These are phyloP conservation scores for Athrips mouffetella DNA, from an alignment of 2,888 invertebrate genomes.

Conservation along the genomic window DNA sequence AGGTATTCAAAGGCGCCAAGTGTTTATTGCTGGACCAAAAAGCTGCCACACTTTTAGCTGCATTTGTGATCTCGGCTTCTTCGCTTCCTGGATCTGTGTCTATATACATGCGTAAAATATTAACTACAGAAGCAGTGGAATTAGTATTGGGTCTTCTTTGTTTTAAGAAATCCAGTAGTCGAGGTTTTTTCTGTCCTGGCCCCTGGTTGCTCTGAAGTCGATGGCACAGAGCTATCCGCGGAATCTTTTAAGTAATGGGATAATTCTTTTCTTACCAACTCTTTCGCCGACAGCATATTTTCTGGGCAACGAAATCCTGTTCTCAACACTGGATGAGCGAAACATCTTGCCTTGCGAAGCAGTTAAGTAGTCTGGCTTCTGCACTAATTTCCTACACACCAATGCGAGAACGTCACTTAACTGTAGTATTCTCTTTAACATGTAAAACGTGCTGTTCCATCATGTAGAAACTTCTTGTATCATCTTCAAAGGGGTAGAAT, in stretches of 20 bases:
- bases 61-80: not conserved
- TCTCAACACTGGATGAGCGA: constrained; percentile 18
- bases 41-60: too few relatives aligned
- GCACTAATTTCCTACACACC: constrained; percentile 20
- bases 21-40: too few relatives aligned
- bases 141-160: too few relatives aligned
- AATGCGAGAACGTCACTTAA: constrained; percentile 19
- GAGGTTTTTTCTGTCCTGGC: constrained; percentile 16
- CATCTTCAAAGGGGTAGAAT: constrained; percentile 5
- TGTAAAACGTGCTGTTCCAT: too few relatives aligned
- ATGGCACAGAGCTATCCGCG: not conserved
- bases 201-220: not conserved
- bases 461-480: constrained; percentile 17
- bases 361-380: constrained; percentile 14
- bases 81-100: constrained; percentile 1
- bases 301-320: constrained; percentile 19
- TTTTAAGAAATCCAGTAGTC: too few relatives aligned
- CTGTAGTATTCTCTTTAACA: too few relatives aligned
- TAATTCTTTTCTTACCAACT: constrained; percentile 1
- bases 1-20: too few relatives aligned
- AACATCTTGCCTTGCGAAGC: constrained; percentile 20
- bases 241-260: constrained; percentile 2
- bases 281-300: constrained; percentile 15
- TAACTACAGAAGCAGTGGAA: constrained; percentile 14
- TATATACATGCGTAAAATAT: constrained; percentile 1